phyloP scores from a whole-genome alignment of 2,797 vertebrate species.

The Enteromius trimaculatus region DNA sequence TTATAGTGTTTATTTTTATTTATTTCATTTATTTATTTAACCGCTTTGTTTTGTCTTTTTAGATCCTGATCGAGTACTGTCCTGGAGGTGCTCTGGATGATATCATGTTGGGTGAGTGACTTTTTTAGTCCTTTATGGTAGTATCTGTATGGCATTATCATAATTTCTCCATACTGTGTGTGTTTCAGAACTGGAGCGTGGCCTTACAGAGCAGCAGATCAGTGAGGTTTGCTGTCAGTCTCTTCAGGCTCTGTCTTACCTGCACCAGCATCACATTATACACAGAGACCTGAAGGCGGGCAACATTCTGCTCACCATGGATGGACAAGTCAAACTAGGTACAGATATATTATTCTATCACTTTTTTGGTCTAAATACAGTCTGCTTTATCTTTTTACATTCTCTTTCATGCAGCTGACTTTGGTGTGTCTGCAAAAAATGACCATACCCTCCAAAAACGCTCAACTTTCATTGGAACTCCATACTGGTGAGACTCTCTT shows the following conservation, averaged over 20 bases:
- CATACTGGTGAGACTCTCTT: constrained; percentile 71
- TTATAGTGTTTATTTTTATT: not conserved
- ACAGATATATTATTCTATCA: constrained; percentile 10
- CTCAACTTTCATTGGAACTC: constrained; percentile 76
- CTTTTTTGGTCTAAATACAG: not conserved
- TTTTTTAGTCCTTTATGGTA: not conserved
- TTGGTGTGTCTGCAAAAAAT: constrained; percentile 79
- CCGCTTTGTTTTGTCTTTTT: not conserved
- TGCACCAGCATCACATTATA: constrained; percentile 75
- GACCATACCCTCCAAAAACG: constrained; percentile 70
- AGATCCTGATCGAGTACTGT: constrained; percentile 80
- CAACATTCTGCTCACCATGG: constrained; percentile 75
- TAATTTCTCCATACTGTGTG: constrained; percentile 8
- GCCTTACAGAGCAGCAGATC: constrained; percentile 76
- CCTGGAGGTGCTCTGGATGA: constrained; percentile 76
- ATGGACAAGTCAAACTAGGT: constrained; percentile 77
- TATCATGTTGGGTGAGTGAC: constrained; percentile 74
- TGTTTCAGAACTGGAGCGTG: constrained; percentile 73
- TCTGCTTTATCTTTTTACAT: not conserved
- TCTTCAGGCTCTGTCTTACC: constrained; percentile 73
- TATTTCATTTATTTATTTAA: too few relatives aligned
- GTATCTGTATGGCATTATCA: not conserved
- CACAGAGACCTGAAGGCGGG: constrained; percentile 79
- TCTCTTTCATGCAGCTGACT: constrained; percentile 68
- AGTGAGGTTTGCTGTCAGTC: constrained; percentile 72